Conservation (phyloP, 2,888 invertebrate species). For the Leucania comma region DNA sequence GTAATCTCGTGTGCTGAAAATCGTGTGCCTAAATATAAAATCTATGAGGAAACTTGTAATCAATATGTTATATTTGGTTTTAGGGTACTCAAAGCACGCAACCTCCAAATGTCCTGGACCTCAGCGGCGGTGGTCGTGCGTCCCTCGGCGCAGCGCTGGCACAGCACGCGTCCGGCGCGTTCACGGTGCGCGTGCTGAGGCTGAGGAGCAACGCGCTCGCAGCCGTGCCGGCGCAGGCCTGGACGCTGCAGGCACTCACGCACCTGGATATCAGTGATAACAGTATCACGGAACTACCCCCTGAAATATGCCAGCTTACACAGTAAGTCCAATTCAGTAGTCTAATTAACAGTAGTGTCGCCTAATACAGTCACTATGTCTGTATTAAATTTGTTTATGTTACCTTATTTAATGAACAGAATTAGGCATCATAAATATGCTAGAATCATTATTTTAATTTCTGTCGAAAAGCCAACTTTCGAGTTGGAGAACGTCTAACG, state of each 20-base stretch:
- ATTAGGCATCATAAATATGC: too few species aligned
- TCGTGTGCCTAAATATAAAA: not conserved
- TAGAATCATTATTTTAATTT: too few species aligned
- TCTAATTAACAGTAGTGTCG: not conserved
- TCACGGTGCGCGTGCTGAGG: conserved; percentile 81
- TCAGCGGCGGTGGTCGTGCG: conserved; percentile 82
- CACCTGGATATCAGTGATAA: conserved; percentile 93
- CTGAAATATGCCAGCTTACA: conserved; percentile 90
- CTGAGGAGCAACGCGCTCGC: conserved; percentile 90
- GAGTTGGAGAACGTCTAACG: too few species aligned
- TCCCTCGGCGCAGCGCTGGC: conserved; percentile 80
- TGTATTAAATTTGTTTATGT: not conserved
- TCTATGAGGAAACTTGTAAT: not conserved
- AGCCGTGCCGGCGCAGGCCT: conserved; percentile 91
- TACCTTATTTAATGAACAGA: too few species aligned
- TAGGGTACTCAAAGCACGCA: conserved; percentile 87
- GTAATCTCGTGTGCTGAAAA: not conserved
- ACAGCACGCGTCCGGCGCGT: conserved; percentile 81
- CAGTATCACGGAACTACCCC: conserved; percentile 91
- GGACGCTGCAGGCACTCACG: conserved; percentile 91
- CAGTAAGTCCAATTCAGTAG: conserved; percentile 77
- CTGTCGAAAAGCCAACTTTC: too few species aligned
- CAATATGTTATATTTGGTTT: conserved; percentile 53
- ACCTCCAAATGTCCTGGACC: conserved; percentile 85
- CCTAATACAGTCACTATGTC: not conserved